These are phyloP conservation scores for Cheilinus undulatus DNA, from an alignment of 2,113 vertebrate genomes.

Conservation along the genomic window DNA sequence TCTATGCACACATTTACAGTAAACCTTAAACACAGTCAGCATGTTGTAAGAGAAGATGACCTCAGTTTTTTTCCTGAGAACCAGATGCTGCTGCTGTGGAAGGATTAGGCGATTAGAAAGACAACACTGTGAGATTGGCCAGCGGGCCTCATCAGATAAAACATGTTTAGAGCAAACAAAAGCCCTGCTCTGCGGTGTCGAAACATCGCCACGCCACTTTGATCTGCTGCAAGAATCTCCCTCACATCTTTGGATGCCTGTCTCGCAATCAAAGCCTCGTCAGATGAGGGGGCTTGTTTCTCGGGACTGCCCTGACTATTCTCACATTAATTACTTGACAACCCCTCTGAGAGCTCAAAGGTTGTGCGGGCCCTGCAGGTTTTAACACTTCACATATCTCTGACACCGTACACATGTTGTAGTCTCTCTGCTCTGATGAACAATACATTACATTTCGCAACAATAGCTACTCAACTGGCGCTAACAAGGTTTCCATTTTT, in stretches of 20 bases:
- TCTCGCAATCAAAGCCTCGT: constrained; percentile 63
- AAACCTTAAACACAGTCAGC: not conserved
- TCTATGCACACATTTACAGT: not conserved
- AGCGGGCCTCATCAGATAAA: constrained; percentile 67
- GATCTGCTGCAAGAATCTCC: constrained; percentile 63
- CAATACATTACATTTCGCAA: constrained; percentile 13
- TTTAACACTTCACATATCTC: constrained; percentile 45
- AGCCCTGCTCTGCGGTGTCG: constrained; percentile 47
- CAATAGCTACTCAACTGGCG: not conserved
- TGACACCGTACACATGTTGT: constrained; percentile 25
- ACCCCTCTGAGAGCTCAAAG: constrained; percentile 46
- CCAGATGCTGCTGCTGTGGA: constrained; percentile 47
- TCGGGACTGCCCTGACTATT: constrained; percentile 50
- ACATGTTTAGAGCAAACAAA: constrained; percentile 69
- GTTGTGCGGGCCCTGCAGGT: constrained; percentile 58
- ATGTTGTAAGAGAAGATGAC: constrained; percentile 30
- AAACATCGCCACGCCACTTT: constrained; percentile 60
- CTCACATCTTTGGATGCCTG: constrained; percentile 61
- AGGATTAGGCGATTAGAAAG: constrained; percentile 64
- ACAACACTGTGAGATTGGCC: constrained; percentile 52
- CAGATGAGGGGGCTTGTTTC: constrained; percentile 52
- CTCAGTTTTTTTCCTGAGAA: constrained; percentile 31
- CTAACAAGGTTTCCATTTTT: constrained; percentile 10
- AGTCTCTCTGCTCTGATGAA: constrained; percentile 22
- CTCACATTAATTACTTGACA: constrained; percentile 70